Conservation (phyloP, 2,888 invertebrate genomes). For the Volucella inflata region DNA sequence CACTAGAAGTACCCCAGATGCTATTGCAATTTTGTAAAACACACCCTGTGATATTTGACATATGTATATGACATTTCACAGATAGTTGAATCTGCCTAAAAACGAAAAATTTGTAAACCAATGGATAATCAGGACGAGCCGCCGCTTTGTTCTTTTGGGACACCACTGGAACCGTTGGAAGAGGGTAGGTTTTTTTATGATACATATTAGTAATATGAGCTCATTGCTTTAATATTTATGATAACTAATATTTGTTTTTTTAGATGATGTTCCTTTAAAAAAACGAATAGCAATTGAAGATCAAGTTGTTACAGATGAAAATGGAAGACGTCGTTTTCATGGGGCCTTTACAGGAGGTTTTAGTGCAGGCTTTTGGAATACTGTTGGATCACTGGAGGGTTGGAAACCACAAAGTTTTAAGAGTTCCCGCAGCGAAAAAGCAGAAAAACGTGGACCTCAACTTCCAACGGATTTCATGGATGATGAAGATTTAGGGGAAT, state of each 20-base stretch:
- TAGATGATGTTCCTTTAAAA: conserved; percentile 92
- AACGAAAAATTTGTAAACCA: not conserved
- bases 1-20: too few relatives aligned
- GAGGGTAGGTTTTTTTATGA: conserved; percentile 87
- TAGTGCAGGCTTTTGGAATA: conserved; percentile 98
- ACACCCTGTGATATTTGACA: too few relatives aligned
- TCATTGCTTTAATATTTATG: not conserved
- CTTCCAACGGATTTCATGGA: conserved; percentile 98
- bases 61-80: too few relatives aligned
- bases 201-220: not conserved
- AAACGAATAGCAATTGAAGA: conserved; percentile 92
- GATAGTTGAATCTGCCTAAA: too few relatives aligned
- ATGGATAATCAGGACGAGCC: conserved; percentile 85
- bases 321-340: conserved; percentile 96
- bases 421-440: conserved; percentile 92
- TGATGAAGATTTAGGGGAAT: conserved; percentile 96
- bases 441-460: conserved; percentile 84
- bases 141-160: conserved; percentile 90
- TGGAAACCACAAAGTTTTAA: conserved; percentile 96
- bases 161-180: conserved; percentile 91
- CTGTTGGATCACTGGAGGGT: conserved; percentile 97
- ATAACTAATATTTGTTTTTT: not conserved
- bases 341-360: conserved; percentile 99
- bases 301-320: conserved; percentile 94
- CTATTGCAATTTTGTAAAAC: too few relatives aligned